A percentile compares a stretch with the other conserved stretches of the same genome.
Conservation (phyloP, 2,797 vertebrate genomes). For the Carcharodon carcharias region DNA sequence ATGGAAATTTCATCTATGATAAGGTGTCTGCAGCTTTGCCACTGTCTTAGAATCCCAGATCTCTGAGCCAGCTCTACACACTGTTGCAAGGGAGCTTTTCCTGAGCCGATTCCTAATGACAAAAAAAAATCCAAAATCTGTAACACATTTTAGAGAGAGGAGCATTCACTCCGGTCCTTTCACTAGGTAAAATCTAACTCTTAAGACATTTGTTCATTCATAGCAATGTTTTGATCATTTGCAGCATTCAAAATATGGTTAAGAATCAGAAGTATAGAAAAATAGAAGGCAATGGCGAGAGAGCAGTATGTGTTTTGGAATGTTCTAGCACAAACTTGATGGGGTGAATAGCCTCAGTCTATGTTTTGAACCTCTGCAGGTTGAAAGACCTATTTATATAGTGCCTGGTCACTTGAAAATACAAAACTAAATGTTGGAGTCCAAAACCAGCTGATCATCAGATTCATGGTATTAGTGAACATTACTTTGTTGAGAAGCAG, state of each 20-base stretch:
- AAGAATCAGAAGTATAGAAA: neutral
- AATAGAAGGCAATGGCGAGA: neutral
- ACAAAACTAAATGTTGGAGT: neutral
- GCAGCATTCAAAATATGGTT: neutral
- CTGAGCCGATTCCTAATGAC: constrained; percentile 78
- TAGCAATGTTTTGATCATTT: neutral
- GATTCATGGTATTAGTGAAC: neutral
- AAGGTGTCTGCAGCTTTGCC: constrained; percentile 80
- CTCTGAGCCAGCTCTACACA: constrained; percentile 83
- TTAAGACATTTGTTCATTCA: neutral
- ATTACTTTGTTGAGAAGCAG: neutral
- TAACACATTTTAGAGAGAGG: neutral
- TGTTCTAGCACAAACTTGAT: neutral
- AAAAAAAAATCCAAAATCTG: neutral
- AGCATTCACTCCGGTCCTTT: neutral
- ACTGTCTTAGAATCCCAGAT: constrained; percentile 76
- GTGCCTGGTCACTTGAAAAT: neutral
- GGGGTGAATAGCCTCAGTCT: neutral
- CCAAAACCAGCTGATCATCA: neutral
- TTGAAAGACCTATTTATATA: neutral
- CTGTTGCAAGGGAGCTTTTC: constrained; percentile 78
- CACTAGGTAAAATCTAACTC: neutral
- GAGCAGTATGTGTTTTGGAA: neutral
- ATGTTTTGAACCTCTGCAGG: neutral
- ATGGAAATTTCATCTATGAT: constrained; percentile 95